These are phyloP conservation scores for Hirtodrosophila histrioides DNA, from an alignment of 2,888 invertebrate genomes.

Conservation along the genomic window DNA sequence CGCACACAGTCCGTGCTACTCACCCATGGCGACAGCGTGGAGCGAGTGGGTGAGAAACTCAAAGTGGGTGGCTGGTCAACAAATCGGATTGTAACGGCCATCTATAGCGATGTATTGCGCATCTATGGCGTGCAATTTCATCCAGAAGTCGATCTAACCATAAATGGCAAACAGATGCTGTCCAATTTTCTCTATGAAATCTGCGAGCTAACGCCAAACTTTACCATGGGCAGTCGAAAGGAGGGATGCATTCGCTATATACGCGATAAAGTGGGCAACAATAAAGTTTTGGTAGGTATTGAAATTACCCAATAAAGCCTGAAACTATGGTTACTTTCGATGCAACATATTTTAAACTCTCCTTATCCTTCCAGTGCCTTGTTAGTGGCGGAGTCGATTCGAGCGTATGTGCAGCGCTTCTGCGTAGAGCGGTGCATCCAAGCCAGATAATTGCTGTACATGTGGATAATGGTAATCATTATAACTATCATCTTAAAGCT, in stretches of 20 bases:
- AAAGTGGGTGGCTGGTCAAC: slow-evolving; percentile 93
- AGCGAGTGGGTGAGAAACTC: slow-evolving; percentile 95
- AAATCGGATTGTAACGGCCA: slow-evolving; percentile 92
- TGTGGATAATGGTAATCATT: slow-evolving; percentile 94
- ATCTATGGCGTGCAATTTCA: slow-evolving; percentile 99
- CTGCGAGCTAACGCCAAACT: slow-evolving; percentile 93
- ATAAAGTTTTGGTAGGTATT: slow-evolving; percentile 94
- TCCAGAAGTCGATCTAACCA: slow-evolving; percentile 98
- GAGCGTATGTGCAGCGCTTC: slow-evolving; percentile 98
- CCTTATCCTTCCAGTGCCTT: slow-evolving; percentile 87
- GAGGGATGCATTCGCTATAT: slow-evolving; percentile 96
- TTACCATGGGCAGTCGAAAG: slow-evolving; percentile 94
- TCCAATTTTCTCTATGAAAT: slow-evolving; percentile 97
- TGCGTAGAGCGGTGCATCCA: slow-evolving; percentile 94
- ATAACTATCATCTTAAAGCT: no score
- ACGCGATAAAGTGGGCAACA: slow-evolving; percentile 93
- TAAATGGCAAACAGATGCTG: slow-evolving; percentile 95
- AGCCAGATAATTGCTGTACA: slow-evolving; percentile 98
- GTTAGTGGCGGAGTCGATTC: slow-evolving; percentile 99
- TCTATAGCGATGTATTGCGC: slow-evolving; percentile 94
- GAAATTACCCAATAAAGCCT: neutral
- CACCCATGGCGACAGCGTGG: slow-evolving; percentile 98
- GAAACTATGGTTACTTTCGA: no score
- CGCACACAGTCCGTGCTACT: slow-evolving; percentile 95
- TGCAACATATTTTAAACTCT: neutral